Conservation (phyloP, 2,888 invertebrate species). For the Sminthurides aquaticus region DNA sequence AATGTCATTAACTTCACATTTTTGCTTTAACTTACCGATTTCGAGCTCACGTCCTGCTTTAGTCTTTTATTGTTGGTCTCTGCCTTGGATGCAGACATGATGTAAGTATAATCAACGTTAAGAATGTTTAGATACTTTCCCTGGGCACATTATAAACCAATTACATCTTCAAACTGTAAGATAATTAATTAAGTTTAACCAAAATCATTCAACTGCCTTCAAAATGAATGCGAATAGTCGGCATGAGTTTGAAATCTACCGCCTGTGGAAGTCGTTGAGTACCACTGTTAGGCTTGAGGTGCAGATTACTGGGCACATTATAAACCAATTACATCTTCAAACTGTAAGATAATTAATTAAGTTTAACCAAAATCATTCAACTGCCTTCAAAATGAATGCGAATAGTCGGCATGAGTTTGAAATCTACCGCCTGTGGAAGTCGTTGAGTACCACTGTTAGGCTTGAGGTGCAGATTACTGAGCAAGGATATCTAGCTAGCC, state of each 20-base stretch:
- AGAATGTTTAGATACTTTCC: background rate
- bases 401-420: background rate
- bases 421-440: background rate
- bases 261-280: background rate
- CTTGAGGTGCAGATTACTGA: too few species aligned
- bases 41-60: slow-evolving; percentile 29
- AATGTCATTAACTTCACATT: background rate
- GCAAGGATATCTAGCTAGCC: too few species aligned
- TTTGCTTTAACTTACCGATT: slow-evolving; percentile 25
- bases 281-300: too few species aligned
- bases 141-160: background rate
- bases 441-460: too few species aligned
- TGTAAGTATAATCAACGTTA: background rate
- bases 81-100: slow-evolving; percentile 16
- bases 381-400: background rate
- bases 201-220: background rate
- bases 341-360: background rate
- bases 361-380: background rate
- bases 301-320: background rate
- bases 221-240: background rate
- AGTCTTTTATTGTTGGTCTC: slow-evolving; percentile 26
- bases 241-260: background rate
- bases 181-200: background rate
- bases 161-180: background rate
- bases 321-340: background rate